Base-by-base conservation (phyloP, 2,113 vertebrate genomes). In the Propithecus coquereli region DNA sequence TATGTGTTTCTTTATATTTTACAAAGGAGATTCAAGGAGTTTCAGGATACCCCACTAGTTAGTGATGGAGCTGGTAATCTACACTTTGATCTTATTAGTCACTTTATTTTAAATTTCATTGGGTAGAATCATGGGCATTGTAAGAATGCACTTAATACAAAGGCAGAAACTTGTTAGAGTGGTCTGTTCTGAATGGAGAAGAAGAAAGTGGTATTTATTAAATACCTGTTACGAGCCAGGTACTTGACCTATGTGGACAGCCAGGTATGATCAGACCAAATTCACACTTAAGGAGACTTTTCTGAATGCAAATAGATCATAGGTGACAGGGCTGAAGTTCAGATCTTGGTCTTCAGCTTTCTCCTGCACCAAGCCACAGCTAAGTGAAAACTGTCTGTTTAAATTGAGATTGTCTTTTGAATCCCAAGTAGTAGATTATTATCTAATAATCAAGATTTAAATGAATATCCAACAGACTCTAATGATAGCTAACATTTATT, bases 391-490 rank as follows among this genome's bases (percentile, higher is more conserved):
- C 52, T 9, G 23, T 83, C 25, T 71, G n/a, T 61, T 91, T 91
- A 73, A 45, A 85, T 84, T 90, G 66, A 89, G 50, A 90, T 82
- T 95, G 66, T 17, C 57, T 34, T 90, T 90, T 87, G n/a, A 80
- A 90, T 76, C 57, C 43, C 43, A 85, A 93, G 81, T 70, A 89
- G 59, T 16, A 43, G 43, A 34, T 61, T 61, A 61, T 61, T 61
- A 27, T 27, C 59, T 82, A 52, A 54, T 65, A 73, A 74, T 59
- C 45, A 93, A 81, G n/a, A 87, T 68, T 84, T 93, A 90, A 40
- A 43, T 93, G 71, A 43, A 45, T 65, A 30, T 80, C 45, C 83
- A 80, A 87, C 25, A 88, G 47, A 14, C 54, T 61, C 20, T 87
- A 47, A 68, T 57, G 76, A 88, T 66, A 87, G 45, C 34, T 88